Conservation (phyloP, 2,888 invertebrate species). For the Pteria penguin region DNA sequence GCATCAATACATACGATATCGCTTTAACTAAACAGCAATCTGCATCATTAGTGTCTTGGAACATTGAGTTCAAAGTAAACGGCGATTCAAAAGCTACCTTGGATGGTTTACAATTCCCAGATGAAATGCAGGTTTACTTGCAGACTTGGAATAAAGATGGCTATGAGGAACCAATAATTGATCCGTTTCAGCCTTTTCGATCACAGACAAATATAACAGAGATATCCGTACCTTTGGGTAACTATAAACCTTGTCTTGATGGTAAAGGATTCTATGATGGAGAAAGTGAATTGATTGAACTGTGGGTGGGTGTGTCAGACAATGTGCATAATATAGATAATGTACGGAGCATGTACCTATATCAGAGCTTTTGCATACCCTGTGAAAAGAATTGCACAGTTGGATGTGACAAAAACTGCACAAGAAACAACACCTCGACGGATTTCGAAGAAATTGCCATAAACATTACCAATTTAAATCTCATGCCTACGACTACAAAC, state of each 20-base stretch:
- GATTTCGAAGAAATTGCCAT: conserved; percentile 39
- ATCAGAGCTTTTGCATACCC: conserved; percentile 49
- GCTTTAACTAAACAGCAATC: conserved; percentile 10
- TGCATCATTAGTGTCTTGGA: conserved; percentile 3
- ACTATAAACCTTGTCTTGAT: conserved; percentile 47
- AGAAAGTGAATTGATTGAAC: conserved; percentile 56
- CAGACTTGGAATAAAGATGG: conserved; percentile 50
- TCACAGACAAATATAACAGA: conserved; percentile 38
- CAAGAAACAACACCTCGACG: not conserved
- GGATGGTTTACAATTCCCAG: conserved; percentile 29
- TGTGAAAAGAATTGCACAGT: conserved; percentile 46
- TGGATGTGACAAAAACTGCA: conserved; percentile 45
- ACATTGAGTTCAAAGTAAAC: conserved; percentile 22
- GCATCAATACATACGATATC: conserved; percentile 12
- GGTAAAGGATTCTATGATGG: conserved; percentile 56
- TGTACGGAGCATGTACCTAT: conserved; percentile 39
- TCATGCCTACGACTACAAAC: conserved; percentile 14
- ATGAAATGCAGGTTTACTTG: conserved; percentile 1
- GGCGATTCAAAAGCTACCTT: conserved; percentile 23
- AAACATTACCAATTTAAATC: conserved; percentile 10
- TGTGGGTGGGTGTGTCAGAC: conserved; percentile 57
- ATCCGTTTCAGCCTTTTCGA: conserved; percentile 54
- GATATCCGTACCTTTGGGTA: conserved; percentile 44
- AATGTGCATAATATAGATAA: conserved; percentile 42
- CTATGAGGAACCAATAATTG: conserved; percentile 50